A percentile compares a stretch with the other conserved stretches of the same genome.
These are phyloP conservation scores for Brachirus orientalis DNA, from an alignment of 2,113 vertebrate genomes.

Conservation along the genomic window DNA sequence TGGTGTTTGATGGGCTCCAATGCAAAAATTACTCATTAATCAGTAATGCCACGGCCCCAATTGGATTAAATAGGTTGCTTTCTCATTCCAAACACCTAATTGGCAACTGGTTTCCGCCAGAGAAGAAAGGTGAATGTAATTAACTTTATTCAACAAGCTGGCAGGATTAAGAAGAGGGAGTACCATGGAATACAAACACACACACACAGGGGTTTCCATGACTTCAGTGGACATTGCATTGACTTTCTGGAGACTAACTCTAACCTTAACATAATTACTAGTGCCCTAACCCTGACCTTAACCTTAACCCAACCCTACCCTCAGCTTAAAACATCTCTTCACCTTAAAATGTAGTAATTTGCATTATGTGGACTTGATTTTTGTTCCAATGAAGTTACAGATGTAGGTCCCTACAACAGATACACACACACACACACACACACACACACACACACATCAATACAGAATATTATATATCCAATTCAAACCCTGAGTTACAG, in stretches of 20 bases:
- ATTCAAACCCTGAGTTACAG: neutral
- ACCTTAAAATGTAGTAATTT: too few species aligned
- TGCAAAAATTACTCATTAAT: neutral
- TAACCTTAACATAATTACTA: too few species aligned
- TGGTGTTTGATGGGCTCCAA: neutral
- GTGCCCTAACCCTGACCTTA: too few species aligned
- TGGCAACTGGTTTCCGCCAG: constrained; percentile 31
- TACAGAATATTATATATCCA: neutral
- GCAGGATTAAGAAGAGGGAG: constrained; percentile 21
- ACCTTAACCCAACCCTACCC: too few species aligned
- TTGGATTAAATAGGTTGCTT: constrained; percentile 25
- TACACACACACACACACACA: constrained; percentile 11
- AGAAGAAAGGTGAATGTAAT: constrained; percentile 39
- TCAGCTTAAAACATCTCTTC: too few species aligned
- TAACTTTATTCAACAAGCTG: constrained; percentile 34
- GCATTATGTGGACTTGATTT: too few species aligned
- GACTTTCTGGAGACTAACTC: too few species aligned
- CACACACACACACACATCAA: too few species aligned
- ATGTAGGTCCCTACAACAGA: too few species aligned
- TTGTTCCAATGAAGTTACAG: too few species aligned
- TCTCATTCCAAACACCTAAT: constrained; percentile 46
- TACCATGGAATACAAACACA: constrained; percentile 3
- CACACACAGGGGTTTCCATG: too few species aligned
- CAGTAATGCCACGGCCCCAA: constrained; percentile 7
- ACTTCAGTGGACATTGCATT: too few species aligned